Conservation (phyloP, 2,797 vertebrate species). For the Acropternis orthonyx region DNA sequence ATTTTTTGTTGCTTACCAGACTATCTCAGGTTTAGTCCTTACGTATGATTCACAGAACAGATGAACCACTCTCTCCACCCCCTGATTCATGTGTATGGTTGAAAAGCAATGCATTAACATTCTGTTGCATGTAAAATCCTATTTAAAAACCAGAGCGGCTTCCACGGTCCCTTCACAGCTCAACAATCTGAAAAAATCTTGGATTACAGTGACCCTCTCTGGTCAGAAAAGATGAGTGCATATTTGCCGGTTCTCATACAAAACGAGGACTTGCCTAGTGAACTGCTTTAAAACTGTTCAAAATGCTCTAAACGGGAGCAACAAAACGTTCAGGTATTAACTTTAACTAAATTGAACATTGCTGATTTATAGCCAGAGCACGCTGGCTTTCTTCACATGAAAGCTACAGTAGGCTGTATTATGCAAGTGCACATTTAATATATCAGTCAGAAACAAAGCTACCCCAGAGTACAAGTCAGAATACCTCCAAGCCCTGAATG, state of each 20-base stretch:
- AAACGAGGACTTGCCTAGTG: not conserved
- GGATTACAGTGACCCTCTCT: constrained; percentile 74
- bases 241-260: not conserved
- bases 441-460: not conserved
- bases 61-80: not conserved
- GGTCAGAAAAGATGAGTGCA: constrained; percentile 57
- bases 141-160: not conserved
- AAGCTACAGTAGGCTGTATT: not conserved
- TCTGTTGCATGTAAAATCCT: not conserved
- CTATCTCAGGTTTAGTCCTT: not conserved
- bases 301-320: not conserved
- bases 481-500: not conserved
- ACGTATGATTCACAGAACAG: not conserved
- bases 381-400: accelerated
- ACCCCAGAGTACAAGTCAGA: not conserved
- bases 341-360: not conserved
- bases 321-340: not conserved
- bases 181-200: constrained; percentile 50
- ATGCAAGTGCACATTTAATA: accelerated
- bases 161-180: not conserved
- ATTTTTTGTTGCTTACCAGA: not conserved
- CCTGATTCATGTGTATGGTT: not conserved
- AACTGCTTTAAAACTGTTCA: not conserved
- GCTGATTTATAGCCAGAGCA: not conserved
- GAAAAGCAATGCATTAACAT: not conserved